Evolutionary conservation across 1,140 invertebrate species (phyloP), one percentile per base, ranked within the genome.

Genomic region (Idris sp.): DNA sequence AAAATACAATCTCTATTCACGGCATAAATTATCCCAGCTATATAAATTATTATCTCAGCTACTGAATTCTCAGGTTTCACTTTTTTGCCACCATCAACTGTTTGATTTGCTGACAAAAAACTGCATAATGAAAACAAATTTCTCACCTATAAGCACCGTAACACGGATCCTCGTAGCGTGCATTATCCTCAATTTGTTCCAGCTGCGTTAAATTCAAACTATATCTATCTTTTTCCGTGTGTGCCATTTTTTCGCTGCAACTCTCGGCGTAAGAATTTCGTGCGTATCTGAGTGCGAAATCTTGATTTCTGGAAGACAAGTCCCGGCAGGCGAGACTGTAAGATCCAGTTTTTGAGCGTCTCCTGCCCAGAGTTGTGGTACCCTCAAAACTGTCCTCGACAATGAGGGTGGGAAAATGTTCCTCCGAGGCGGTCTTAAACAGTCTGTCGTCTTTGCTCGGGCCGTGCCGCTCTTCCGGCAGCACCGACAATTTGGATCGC

Each of bases 401-500:
- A 30, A 84, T 85, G 15, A 86, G 13, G 0, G 78, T 76, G 0
- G 86, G 86, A 18, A 88, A 88, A 15, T 87, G 86, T 48, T 89
- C 87, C 61, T 88, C 88, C 0, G 87, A 88, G 0, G 84, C 85
- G 0, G 87, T 86, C 33, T 88, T 86, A 31, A 88, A 84, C 0
- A 86, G 69, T 8, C 84, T 76, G 4, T 87, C 86, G 19, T 86
- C 85, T 19, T 87, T 86, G 30, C n/a, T 58, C 22, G 26, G 53
- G 40, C 76, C 85, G 25, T 89, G 85, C 41, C 89, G 90, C 81
- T 94, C 92, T 85, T 94, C 93, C 0, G 92, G 93, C 36, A 94
- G 83, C 15, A 93, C 92, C 0, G 92, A 93, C 9, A 94, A 77
- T 54, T 92, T 92, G 0, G 93, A 94, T 56, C 93, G 87, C 7